Percentiles rank a stretch among this genome's conserved stretches.
phyloP scores from a whole-genome alignment of 2,888 invertebrate species.

The Synanthedon myopaeformis region DNA sequence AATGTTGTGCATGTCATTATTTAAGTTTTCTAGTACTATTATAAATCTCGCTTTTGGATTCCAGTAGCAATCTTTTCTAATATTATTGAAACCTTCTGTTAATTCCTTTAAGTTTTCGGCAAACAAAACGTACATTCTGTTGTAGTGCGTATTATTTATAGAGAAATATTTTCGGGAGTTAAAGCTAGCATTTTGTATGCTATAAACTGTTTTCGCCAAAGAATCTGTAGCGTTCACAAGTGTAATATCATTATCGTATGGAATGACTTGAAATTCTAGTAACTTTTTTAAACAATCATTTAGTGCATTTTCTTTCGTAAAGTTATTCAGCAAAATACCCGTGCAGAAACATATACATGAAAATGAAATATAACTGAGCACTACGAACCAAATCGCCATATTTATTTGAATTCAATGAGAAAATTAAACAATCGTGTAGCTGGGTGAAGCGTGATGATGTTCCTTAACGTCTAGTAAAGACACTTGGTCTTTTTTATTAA shows the following conservation, averaged over 20 bases:
- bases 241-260: conserved; percentile 12
- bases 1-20: conserved; percentile 10
- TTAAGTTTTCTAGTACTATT: conserved; percentile 15
- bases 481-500: no score
- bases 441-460: no score
- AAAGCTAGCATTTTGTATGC: conserved; percentile 12
- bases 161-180: conserved; percentile 15
- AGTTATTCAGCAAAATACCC: neutral
- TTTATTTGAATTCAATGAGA: no score
- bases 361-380: neutral
- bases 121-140: conserved; percentile 18
- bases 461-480: no score
- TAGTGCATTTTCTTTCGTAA: neutral
- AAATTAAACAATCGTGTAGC: no score
- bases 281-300: neutral
- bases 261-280: neutral
- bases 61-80: conserved; percentile 19
- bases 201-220: conserved; percentile 14
- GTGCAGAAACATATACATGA: neutral
- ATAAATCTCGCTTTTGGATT: conserved; percentile 24
- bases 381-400: no score
- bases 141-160: conserved; percentile 10
- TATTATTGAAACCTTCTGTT: conserved; percentile 10
- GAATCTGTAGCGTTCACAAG: conserved; percentile 15
- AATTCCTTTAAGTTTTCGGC: conserved; percentile 16